A percentile compares a stretch with the other conserved stretches of the same genome.
Conservation (phyloP, 2,888 invertebrate genomes). For the Ommatoiulus sabulosus region DNA sequence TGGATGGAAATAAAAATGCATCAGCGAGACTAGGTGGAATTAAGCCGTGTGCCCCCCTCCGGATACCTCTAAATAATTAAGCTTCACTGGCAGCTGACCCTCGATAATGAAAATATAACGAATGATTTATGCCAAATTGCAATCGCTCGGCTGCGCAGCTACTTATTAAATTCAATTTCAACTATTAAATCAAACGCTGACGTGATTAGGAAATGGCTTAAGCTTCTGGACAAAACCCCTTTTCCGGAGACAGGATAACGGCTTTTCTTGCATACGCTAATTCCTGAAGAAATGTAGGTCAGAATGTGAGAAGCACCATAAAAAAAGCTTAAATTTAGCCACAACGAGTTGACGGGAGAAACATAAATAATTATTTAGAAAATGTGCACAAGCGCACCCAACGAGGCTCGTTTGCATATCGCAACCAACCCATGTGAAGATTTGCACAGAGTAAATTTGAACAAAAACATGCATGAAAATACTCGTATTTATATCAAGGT, state of each 20-base stretch:
- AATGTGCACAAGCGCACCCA: background rate
- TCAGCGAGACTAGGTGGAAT: background rate
- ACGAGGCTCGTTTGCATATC: background rate
- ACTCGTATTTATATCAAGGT: too few species aligned
- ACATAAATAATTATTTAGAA: background rate
- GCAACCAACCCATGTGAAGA: background rate
- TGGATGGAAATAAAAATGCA: background rate
- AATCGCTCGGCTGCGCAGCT: background rate
- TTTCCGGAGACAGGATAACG: conserved; percentile 11
- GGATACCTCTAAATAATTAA: background rate
- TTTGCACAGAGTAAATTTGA: background rate
- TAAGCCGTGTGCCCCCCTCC: background rate
- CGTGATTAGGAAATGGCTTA: background rate
- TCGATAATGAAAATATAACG: background rate
- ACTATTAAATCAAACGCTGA: background rate
- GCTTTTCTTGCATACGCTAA: background rate
- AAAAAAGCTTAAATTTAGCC: background rate
- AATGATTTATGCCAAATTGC: background rate
- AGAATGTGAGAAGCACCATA: background rate
- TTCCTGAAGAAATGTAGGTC: background rate
- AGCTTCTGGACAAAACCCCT: conserved; percentile 1
- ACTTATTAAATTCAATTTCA: conserved; percentile 13
- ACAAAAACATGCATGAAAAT: background rate
- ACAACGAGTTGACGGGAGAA: background rate
- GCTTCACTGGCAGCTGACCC: conserved; percentile 14